phyloP scores from a whole-genome alignment of 2,888 invertebrate species.

The Glaucopsyche alexis region DNA sequence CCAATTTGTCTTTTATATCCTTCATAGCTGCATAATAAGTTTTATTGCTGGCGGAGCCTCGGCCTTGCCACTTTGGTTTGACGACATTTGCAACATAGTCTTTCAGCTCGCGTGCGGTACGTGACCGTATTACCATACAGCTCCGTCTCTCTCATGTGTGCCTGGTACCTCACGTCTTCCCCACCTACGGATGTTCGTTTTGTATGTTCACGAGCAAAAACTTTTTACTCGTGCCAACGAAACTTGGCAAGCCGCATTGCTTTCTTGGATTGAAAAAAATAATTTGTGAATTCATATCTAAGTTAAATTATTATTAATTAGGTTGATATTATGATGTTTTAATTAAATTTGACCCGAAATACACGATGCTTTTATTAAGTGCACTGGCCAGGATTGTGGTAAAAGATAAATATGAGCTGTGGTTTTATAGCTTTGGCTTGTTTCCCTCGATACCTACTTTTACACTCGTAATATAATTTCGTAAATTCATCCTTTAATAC shows the following conservation, averaged over 20 bases:
- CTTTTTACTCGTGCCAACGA: background rate
- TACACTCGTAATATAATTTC: too few species aligned
- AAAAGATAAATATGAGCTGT: too few species aligned
- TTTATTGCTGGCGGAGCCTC: background rate
- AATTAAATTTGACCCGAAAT: too few species aligned
- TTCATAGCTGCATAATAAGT: constrained; percentile 15
- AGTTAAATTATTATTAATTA: background rate
- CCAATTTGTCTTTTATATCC: constrained; percentile 24
- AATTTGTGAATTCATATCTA: background rate
- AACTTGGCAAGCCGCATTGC: background rate
- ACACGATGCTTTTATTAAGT: too few species aligned
- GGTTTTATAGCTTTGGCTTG: too few species aligned
- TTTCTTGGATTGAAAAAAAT: background rate
- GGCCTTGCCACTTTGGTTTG: constrained; percentile 22
- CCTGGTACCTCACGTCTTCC: constrained; percentile 17
- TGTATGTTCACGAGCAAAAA: background rate
- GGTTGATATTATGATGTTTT: background rate
- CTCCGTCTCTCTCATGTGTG: background rate
- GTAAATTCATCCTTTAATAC: too few species aligned
- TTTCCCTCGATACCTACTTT: too few species aligned
- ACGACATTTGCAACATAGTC: constrained; percentile 27
- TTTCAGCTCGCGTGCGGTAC: constrained; percentile 17
- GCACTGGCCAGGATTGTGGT: too few species aligned
- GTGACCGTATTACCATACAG: constrained; percentile 11
- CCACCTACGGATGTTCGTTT: background rate